Conservation (phyloP, 2,888 invertebrate genomes). For the Microplitis manilae region DNA sequence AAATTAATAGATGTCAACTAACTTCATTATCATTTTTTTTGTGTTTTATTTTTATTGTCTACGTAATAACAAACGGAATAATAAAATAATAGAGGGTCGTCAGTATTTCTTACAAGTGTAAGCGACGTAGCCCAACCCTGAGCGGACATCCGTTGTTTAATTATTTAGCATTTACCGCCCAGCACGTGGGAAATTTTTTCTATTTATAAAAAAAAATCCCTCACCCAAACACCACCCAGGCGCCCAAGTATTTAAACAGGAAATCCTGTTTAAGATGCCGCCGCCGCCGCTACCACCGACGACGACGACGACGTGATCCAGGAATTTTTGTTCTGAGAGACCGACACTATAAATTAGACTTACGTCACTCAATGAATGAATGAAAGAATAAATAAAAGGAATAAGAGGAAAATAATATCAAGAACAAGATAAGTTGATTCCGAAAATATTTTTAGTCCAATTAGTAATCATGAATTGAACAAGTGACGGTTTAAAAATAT, state of each 20-base stretch:
- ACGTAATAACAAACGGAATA: constrained; percentile 11
- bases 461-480: background rate
- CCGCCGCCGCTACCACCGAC: background rate
- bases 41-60: background rate
- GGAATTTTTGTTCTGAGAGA: constrained; percentile 47
- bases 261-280: constrained; percentile 59
- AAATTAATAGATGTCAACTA: too few species aligned
- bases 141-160: constrained; percentile 66
- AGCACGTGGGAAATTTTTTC: constrained; percentile 63
- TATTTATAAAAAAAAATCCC: constrained; percentile 60
- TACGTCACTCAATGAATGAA: constrained; percentile 25
- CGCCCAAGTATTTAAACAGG: constrained; percentile 56
- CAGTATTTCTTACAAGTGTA: background rate
- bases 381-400: constrained; percentile 9
- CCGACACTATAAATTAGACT: constrained; percentile 30
- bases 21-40: too few species aligned
- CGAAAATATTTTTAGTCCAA: background rate
- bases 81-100: constrained; percentile 24
- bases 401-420: background rate
- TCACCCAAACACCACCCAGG: constrained; percentile 35
- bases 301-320: constrained; percentile 38
- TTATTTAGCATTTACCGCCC: constrained; percentile 56
- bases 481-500: background rate
- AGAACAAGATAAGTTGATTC: background rate
- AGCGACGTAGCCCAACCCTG: constrained; percentile 32